These are phyloP conservation scores for Leptogaster cylindrica DNA, from an alignment of 2,888 invertebrate genomes.

Conservation along the genomic window DNA sequence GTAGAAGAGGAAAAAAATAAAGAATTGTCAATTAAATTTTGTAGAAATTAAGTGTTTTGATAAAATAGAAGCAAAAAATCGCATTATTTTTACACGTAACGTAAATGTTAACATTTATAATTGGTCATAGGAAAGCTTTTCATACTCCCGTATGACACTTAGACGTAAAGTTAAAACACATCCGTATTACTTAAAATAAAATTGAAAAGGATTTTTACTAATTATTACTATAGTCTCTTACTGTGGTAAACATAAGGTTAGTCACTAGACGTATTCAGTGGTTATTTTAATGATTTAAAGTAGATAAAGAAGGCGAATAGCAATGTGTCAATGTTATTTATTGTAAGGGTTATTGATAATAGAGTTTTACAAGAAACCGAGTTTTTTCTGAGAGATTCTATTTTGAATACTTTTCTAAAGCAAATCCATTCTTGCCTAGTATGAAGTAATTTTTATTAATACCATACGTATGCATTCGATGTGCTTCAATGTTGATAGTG, in stretches of 20 bases:
- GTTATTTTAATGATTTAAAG: slow-evolving; percentile 33
- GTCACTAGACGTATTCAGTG: slow-evolving; percentile 38
- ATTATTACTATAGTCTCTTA: slow-evolving; percentile 27
- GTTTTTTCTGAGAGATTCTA: slow-evolving; percentile 48
- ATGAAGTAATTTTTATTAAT: slow-evolving; percentile 15
- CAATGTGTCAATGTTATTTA: slow-evolving; percentile 45
- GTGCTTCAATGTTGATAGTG: slow-evolving; percentile 46
- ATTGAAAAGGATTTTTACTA: neutral
- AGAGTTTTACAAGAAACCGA: slow-evolving; percentile 40
- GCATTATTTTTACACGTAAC: slow-evolving; percentile 41
- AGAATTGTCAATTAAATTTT: slow-evolving; percentile 46
- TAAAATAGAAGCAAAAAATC: slow-evolving; percentile 36
- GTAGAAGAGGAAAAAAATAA: slow-evolving; percentile 34
- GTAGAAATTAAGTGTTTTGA: slow-evolving; percentile 38
- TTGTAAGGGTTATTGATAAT: slow-evolving; percentile 43
- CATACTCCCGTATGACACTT: slow-evolving; percentile 18
- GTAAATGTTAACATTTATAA: slow-evolving; percentile 40
- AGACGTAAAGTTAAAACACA: neutral
- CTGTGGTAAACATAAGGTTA: slow-evolving; percentile 43
- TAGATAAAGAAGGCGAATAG: slow-evolving; percentile 27
- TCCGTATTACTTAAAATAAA: neutral
- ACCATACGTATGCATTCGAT: slow-evolving; percentile 43
- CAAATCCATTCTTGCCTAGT: slow-evolving; percentile 8
- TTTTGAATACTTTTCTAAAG: slow-evolving; percentile 48
- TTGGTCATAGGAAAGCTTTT: slow-evolving; percentile 16